Evolutionary conservation across 2,888 invertebrate genomes (phyloP).

Genomic region (Lamellibrachia columna): DNA sequence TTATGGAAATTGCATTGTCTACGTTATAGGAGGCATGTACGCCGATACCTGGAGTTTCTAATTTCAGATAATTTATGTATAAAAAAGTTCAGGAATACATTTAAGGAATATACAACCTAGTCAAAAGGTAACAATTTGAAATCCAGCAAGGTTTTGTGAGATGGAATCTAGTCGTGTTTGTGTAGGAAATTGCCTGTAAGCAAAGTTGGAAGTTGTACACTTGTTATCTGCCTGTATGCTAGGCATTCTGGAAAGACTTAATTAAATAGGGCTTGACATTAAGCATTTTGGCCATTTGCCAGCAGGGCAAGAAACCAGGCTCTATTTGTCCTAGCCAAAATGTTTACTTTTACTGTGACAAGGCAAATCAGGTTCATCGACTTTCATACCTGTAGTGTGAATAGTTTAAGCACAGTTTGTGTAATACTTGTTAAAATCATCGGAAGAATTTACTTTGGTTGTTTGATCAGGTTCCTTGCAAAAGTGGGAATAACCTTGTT

Average conservation of each 20-base stretch:
- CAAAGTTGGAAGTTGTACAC: conserved; percentile 9
- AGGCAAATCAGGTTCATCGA: too few relatives aligned
- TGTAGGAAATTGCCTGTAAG: not conserved
- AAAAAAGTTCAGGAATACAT: too few relatives aligned
- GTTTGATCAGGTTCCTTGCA: too few relatives aligned
- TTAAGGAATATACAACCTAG: too few relatives aligned
- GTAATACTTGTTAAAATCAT: too few relatives aligned
- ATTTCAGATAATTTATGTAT: not conserved
- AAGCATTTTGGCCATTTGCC: not conserved
- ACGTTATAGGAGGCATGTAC: not conserved
- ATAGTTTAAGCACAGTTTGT: too few relatives aligned
- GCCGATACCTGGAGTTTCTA: not conserved
- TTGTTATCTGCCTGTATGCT: not conserved
- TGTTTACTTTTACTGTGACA: not conserved
- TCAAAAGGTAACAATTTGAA: not conserved
- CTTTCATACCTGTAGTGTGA: too few relatives aligned
- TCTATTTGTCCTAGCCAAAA: not conserved
- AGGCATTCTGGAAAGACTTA: not conserved
- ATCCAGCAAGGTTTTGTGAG: not conserved
- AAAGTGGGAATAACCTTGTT: too few relatives aligned
- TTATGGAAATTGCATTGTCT: not conserved
- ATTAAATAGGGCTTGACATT: not conserved
- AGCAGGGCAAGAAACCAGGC: not conserved
- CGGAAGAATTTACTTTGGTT: too few relatives aligned
- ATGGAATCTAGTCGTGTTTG: not conserved